phyloP scores from a whole-genome alignment of 2,113 vertebrate genomes.

The Natator depressus region DNA sequence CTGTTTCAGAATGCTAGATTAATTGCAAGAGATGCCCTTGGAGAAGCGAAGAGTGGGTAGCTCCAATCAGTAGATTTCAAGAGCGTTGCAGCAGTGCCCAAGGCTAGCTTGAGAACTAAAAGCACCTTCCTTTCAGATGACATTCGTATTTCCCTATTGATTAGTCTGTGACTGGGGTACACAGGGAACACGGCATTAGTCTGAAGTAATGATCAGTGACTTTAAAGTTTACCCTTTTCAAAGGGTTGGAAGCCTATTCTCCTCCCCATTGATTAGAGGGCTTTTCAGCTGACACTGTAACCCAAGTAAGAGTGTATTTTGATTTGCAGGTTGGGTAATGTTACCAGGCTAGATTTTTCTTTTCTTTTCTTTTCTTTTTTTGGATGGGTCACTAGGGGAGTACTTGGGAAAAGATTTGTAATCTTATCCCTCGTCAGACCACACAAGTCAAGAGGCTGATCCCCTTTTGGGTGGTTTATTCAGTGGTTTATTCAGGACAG shows the following conservation, averaged over 20 bases:
- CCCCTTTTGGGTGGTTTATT: constrained; percentile 47
- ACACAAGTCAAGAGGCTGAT: constrained; percentile 70
- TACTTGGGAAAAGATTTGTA: constrained; percentile 58
- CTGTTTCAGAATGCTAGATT: neutral
- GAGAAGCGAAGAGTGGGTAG: neutral
- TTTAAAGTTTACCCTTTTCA: constrained; percentile 14
- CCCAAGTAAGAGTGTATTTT: constrained; percentile 63
- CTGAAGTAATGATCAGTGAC: neutral
- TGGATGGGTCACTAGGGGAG: constrained; percentile 22
- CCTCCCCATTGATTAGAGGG: neutral
- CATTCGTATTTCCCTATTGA: neutral
- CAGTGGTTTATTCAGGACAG: constrained; percentile 49
- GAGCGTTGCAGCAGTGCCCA: neutral
- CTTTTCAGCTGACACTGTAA: constrained; percentile 61
- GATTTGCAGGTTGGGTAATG: constrained; percentile 41
- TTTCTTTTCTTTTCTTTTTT: neutral
- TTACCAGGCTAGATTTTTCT: constrained; percentile 45
- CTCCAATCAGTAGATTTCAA: neutral
- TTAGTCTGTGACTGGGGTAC: neutral
- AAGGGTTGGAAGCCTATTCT: constrained; percentile 39
- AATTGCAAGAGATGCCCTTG: neutral
- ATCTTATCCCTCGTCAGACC: constrained; percentile 66
- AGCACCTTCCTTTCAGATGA: neutral
- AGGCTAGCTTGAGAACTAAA: neutral
- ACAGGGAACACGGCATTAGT: neutral